phyloP scores from a whole-genome alignment of 2,113 vertebrate species.

The Microtus pennsylvanicus region DNA sequence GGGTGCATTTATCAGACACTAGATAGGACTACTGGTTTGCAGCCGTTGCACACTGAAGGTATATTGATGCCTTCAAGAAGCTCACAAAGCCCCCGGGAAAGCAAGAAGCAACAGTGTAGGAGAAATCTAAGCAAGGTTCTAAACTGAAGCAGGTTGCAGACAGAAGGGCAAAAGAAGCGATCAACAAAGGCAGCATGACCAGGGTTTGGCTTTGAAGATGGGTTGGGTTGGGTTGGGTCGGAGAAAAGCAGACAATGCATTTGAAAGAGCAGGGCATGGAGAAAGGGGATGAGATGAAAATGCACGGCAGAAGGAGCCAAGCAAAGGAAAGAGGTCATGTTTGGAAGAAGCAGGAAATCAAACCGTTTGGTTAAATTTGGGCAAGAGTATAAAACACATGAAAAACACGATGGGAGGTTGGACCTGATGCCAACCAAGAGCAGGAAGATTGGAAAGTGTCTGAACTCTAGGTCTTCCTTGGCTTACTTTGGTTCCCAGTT shows the following conservation, averaged over 20 bases:
- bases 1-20: neutral
- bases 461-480: neutral
- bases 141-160: neutral
- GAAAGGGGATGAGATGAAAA: neutral
- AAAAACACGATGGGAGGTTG: neutral
- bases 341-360: slow-evolving; percentile 45
- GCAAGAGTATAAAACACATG: neutral
- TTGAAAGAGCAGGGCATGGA: neutral
- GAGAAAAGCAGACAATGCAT: neutral
- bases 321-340: neutral
- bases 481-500: neutral
- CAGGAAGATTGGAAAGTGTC: neutral
- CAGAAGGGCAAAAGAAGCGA: neutral
- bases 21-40: neutral
- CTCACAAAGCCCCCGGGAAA: neutral
- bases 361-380: neutral
- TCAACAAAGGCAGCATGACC: neutral
- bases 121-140: neutral
- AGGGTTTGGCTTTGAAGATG: neutral
- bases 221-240: neutral
- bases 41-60: neutral
- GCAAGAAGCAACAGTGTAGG: neutral
- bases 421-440: neutral
- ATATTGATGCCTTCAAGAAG: neutral
- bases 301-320: neutral